Evolutionary conservation across 1,140 invertebrate genomes (phyloP).

Genomic region (Branchinecta lindahli): DNA sequence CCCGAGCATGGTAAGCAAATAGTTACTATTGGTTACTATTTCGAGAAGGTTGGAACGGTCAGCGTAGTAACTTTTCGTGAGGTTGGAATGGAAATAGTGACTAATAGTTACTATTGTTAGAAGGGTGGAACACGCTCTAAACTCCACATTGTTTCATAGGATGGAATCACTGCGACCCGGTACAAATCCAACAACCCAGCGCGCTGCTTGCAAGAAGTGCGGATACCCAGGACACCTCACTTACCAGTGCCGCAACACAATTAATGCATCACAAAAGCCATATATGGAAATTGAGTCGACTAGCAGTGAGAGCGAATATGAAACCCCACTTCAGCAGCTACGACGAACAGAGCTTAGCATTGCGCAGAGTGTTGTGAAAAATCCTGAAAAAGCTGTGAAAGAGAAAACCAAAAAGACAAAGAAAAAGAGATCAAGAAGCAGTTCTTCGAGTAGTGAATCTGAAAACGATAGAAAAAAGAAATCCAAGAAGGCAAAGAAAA

Average conservation of each 20-base stretch:
- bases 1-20: too few relatives aligned
- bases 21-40: too few relatives aligned
- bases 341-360: conserved; percentile 51
- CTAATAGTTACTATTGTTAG: too few relatives aligned
- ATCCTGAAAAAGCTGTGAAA: conserved; percentile 35
- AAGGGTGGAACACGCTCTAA: too few relatives aligned
- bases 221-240: conserved; percentile 89
- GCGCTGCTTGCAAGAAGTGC: conserved; percentile 80
- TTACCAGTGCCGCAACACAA: conserved; percentile 89
- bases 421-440: conserved; percentile 13
- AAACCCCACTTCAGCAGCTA: conserved; percentile 61
- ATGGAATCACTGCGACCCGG: conserved; percentile 8
- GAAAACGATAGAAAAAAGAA: conserved; percentile 14
- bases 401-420: conserved; percentile 36
- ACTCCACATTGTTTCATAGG: too few relatives aligned
- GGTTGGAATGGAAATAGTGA: too few relatives aligned
- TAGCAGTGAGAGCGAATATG: conserved; percentile 70
- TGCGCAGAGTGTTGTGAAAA: background rate
- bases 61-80: too few relatives aligned
- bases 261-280: conserved; percentile 60
- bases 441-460: conserved; percentile 14
- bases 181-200: conserved; percentile 46
- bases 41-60: too few relatives aligned
- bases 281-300: conserved; percentile 89
- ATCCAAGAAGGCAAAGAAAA: conserved; percentile 15